phyloP scores from a whole-genome alignment of 2,113 vertebrate species.

The Phrynosoma blainvillii region DNA sequence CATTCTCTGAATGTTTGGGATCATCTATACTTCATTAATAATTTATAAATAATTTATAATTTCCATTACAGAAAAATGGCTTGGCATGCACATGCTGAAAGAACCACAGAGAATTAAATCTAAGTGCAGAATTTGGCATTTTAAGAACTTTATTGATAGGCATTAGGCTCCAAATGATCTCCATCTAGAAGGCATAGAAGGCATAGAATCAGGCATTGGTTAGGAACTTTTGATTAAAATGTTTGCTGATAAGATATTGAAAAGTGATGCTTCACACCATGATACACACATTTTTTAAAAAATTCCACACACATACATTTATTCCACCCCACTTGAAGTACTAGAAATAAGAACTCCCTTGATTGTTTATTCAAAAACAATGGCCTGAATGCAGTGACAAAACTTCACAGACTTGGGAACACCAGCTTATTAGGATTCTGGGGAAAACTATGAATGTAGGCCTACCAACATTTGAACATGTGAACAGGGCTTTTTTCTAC shows the following conservation, averaged over 20 bases:
- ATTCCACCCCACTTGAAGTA: neutral
- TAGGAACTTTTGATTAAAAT: conserved; percentile 22
- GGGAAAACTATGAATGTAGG: no score
- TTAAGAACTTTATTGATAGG: neutral
- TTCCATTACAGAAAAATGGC: neutral
- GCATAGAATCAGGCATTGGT: neutral
- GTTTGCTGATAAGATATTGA: neutral
- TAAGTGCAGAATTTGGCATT: neutral
- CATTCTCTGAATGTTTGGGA: neutral
- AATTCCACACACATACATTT: neutral
- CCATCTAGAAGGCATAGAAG: neutral
- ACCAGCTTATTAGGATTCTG: no score
- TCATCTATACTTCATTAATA: neutral
- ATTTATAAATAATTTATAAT: conserved; percentile 1
- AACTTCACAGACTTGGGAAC: no score
- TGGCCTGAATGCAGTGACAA: no score
- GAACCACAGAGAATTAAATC: conserved; percentile 31
- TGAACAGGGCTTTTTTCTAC: no score
- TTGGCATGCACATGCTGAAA: neutral
- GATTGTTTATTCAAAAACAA: no score
- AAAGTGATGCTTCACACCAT: neutral
- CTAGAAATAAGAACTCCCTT: no score
- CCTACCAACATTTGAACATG: no score
- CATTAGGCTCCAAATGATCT: conserved; percentile 13
- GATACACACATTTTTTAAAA: neutral